Conservation (phyloP, 2,113 vertebrate species). For the Bubo bubo region DNA sequence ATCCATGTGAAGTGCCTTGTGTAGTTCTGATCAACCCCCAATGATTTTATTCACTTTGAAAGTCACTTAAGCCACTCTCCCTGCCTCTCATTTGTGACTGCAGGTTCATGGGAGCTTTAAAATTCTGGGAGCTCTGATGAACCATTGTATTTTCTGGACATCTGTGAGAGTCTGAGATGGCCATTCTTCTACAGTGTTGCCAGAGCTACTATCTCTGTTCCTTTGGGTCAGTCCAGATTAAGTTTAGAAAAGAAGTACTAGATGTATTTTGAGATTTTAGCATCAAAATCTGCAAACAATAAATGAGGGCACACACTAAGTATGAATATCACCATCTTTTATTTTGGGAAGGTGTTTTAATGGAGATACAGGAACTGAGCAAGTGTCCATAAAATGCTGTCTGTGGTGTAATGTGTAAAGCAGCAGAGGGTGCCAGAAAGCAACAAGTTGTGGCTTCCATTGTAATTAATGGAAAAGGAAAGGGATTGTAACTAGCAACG, state of each 20-base stretch:
- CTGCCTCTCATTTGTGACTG: neutral
- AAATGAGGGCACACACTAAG: neutral
- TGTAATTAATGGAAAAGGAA: neutral
- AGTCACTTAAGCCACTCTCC: neutral
- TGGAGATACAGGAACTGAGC: neutral
- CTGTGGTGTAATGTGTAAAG: neutral
- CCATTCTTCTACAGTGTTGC: neutral
- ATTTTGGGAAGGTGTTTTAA: neutral
- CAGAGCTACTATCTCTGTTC: neutral
- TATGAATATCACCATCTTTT: neutral
- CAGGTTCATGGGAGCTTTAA: neutral
- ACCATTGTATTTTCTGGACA: neutral
- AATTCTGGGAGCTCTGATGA: neutral
- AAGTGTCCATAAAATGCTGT: neutral
- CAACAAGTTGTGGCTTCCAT: neutral
- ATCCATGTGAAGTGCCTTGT: neutral
- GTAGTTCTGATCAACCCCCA: neutral
- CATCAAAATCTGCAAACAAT: neutral
- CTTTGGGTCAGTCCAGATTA: neutral
- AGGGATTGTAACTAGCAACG: neutral
- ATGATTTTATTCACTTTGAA: neutral
- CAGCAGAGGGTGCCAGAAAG: slow-evolving; percentile 41
- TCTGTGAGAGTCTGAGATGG: neutral
- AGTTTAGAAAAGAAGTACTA: neutral
- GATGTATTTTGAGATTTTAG: neutral